Percentiles rank a stretch among this genome's conserved stretches.
These are phyloP conservation scores for Halcyon smyrnensis DNA, from an alignment of 2,797 vertebrate genomes.

Conservation along the genomic window DNA sequence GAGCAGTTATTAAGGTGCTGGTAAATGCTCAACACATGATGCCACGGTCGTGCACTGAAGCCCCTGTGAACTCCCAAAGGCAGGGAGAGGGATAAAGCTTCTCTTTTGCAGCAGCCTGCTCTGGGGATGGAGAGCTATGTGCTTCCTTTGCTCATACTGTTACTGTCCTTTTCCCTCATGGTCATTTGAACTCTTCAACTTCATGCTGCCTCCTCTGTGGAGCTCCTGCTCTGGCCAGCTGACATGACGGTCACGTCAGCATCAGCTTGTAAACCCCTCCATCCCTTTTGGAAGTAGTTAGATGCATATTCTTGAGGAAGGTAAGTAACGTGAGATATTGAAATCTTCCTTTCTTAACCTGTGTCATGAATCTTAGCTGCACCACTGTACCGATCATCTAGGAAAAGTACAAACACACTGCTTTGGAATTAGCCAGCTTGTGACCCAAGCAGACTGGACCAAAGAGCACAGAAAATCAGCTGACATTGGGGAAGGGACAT, in stretches of 20 bases:
- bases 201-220: not conserved
- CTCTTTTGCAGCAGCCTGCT: not conserved
- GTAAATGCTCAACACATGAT: not conserved
- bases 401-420: not conserved
- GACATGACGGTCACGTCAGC: not conserved
- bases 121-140: not conserved
- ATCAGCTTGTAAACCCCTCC: not conserved
- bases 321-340: not conserved
- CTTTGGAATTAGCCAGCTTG: not conserved
- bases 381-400: not conserved
- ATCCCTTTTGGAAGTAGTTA: not conserved
- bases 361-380: not conserved
- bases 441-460: not conserved
- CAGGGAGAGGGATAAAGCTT: not conserved
- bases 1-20: rapidly evolving
- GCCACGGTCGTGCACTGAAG: not conserved
- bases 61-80: not conserved
- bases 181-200: not conserved
- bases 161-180: not conserved
- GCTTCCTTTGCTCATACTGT: not conserved
- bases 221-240: not conserved
- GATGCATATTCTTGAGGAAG: not conserved
- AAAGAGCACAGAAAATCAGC: not conserved
- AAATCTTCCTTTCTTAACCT: not conserved
- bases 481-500: not conserved